Evolutionary conservation across 2,113 vertebrate species (phyloP).

Genomic region (Willisornis vidua): DNA sequence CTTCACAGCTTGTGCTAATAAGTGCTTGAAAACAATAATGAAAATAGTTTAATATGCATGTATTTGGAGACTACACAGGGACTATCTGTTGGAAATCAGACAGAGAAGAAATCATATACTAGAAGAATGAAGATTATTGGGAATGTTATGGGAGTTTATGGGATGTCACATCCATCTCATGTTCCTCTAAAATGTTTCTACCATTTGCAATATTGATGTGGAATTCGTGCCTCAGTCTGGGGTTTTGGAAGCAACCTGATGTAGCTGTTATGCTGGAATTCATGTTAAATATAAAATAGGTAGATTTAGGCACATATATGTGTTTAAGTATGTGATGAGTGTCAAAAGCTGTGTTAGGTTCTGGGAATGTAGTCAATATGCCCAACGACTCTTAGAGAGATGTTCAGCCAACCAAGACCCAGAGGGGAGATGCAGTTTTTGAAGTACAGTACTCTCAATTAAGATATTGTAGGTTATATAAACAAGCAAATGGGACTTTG

Average conservation of each 20-base stretch:
- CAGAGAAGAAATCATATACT: background rate
- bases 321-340: background rate
- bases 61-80: background rate
- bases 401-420: background rate
- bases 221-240: background rate
- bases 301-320: background rate
- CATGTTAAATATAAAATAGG: background rate
- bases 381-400: background rate
- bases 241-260: background rate
- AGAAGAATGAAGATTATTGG: background rate
- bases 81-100: background rate
- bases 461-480: background rate
- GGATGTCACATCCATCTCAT: fast-evolving
- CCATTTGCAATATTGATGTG: background rate
- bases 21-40: background rate
- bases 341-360: background rate
- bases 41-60: background rate
- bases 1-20: background rate
- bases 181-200: background rate
- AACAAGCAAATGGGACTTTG: background rate
- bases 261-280: background rate
- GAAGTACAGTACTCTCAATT: background rate
- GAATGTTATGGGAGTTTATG: background rate
- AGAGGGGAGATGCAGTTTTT: background rate
- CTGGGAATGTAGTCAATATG: background rate